Base-by-base conservation (phyloP, 2,797 vertebrate species). In the Tachyglossus aculeatus region DNA sequence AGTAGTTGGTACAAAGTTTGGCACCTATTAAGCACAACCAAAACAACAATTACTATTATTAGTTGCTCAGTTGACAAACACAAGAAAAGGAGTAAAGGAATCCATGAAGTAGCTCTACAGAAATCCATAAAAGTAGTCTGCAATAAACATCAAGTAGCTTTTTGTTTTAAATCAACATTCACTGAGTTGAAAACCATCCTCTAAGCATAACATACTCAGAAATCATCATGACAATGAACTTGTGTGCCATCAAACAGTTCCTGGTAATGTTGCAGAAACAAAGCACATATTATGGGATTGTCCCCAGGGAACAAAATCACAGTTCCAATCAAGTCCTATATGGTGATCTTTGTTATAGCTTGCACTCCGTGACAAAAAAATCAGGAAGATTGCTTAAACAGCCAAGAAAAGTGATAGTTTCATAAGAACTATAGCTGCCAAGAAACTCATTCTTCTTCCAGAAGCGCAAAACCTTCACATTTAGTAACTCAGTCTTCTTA, bases 381-480 rank as follows among this genome's bases (percentile, higher is more conserved):
- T 71, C 61, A 43, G 70, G 52, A 29, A 62, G 38, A 38, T 40
- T 43, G 32, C 40, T 70, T 77, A 53, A 63, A 75, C 74, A 60
- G 64, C 75, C 67, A 63, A 54, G 67, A 57, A 73, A 81, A 62
- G 47, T 60, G 70, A 68, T 51, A 68, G 75, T 59, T 83, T 56
- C 70, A 73, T 61, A 75, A 77, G 38, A 38, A 70, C 21, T 50
- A n/a, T 27, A 12, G 9, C 33, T 72, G 75, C 75, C 75, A 73
- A 75, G 73, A 73, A 74, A 81, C 39, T 37, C 38, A 40, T 73
- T 73, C 58, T 66, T 59, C 9, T 51, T 61, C 68, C 64, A 43
- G 3, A 47, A 71, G 58, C 53, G 2, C 18, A 38, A 68, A 75
- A 65, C 38, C 44, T 61, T 66, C 47, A 33, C 54, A 60, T n/a